Conservation (phyloP, 2,797 vertebrate species). For the Leuciscus waleckii region DNA sequence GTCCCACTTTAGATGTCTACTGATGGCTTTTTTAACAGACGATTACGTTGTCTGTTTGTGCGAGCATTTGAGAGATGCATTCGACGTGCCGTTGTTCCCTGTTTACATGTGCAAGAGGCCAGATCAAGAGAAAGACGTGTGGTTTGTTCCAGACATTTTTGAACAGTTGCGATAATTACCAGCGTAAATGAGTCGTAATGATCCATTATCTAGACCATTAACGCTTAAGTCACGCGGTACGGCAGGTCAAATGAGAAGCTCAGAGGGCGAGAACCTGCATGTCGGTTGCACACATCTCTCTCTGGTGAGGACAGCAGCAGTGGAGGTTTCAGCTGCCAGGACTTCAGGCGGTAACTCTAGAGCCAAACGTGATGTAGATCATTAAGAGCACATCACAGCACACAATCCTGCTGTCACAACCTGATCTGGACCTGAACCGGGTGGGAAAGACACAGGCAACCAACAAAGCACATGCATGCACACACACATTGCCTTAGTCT, state of each 20-base stretch:
- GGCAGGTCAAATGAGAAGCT: conserved; percentile 68
- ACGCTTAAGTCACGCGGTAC: conserved; percentile 59
- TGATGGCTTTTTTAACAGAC: conserved; percentile 51
- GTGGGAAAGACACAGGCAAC: neutral
- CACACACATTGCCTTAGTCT: neutral
- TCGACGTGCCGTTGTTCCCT: neutral
- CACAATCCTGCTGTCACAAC: neutral
- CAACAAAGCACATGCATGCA: neutral
- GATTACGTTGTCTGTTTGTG: conserved; percentile 47
- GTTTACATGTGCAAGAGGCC: neutral
- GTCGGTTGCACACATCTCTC: conserved; percentile 49
- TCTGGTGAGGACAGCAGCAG: conserved; percentile 34
- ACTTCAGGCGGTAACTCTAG: conserved; percentile 39
- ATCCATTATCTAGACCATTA: conserved; percentile 67
- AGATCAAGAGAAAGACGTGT: neutral
- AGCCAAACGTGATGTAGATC: conserved; percentile 34
- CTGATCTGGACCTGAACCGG: conserved; percentile 29
- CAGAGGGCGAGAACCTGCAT: conserved; percentile 37
- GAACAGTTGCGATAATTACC: conserved; percentile 62
- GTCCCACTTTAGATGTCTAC: conserved; percentile 39
- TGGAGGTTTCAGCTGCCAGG: conserved; percentile 36
- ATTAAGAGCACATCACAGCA: conserved; percentile 35
- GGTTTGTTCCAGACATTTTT: conserved; percentile 20
- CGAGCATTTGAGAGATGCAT: conserved; percentile 24
- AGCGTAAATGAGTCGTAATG: conserved; percentile 60